These are phyloP conservation scores for Mythimna impura DNA, from an alignment of 2,888 invertebrate genomes.

Conservation along the genomic window DNA sequence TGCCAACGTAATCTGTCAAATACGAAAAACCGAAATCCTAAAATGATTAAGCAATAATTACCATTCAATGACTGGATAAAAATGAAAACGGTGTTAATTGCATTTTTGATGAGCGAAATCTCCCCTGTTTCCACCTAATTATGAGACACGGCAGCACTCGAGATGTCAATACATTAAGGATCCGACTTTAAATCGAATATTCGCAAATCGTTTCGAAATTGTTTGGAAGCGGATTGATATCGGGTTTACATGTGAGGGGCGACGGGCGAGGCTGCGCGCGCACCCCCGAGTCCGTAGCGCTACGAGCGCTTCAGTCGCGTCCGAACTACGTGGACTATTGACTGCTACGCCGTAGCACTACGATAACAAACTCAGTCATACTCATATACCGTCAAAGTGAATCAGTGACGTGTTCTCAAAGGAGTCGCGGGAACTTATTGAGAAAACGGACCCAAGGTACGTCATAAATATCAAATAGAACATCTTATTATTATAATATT, in stretches of 20 bases:
- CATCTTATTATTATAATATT: slow-evolving; percentile 21
- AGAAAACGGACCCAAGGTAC: slow-evolving; percentile 68
- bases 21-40: background rate
- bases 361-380: slow-evolving; percentile 66
- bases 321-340: slow-evolving; percentile 80
- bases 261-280: slow-evolving; percentile 89
- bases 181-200: slow-evolving; percentile 74
- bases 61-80: background rate
- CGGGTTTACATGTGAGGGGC: slow-evolving; percentile 86
- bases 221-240: slow-evolving; percentile 86
- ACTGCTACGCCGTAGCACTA: slow-evolving; percentile 85
- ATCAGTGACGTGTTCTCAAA: slow-evolving; percentile 74
- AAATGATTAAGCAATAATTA: slow-evolving; percentile 4
- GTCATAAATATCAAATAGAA: slow-evolving; percentile 25
- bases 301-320: slow-evolving; percentile 85
- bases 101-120: slow-evolving; percentile 9
- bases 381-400: slow-evolving; percentile 72
- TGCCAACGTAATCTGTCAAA: background rate
- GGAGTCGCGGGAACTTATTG: slow-evolving; percentile 61
- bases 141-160: slow-evolving; percentile 17
- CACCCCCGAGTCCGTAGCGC: slow-evolving; percentile 79
- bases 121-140: slow-evolving; percentile 25
- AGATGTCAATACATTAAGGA: slow-evolving; percentile 51
- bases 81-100: slow-evolving; percentile 22
- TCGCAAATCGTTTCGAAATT: slow-evolving; percentile 81